Conservation (phyloP, 2,113 vertebrate genomes). For the Protobothrops flavoviridis region DNA sequence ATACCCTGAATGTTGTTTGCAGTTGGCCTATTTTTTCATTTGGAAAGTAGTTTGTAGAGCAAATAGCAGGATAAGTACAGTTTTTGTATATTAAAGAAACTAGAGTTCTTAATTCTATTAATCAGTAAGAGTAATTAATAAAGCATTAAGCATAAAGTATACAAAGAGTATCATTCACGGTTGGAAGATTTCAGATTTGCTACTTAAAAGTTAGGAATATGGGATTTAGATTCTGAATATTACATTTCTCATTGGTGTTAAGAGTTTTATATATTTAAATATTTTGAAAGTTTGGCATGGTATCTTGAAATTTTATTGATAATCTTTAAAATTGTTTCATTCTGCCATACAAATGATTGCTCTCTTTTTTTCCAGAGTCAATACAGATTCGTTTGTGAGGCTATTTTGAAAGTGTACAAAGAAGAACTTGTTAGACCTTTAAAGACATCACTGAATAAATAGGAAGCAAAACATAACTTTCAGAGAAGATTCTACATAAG, state of each 20-base stretch:
- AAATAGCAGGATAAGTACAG: not conserved
- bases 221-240: not conserved
- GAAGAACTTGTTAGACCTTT: constrained; percentile 88
- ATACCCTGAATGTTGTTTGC: not conserved
- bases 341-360: constrained; percentile 32
- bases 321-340: not conserved
- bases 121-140: not conserved
- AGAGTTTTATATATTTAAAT: not conserved
- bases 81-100: not conserved
- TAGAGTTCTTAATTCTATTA: not conserved
- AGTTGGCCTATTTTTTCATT: not conserved
- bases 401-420: constrained; percentile 96
- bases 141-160: not conserved
- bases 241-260: not conserved
- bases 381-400: constrained; percentile 98
- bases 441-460: constrained; percentile 78
- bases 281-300: not conserved
- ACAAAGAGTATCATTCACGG: not conserved
- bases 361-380: constrained; percentile 80
- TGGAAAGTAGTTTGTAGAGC: not conserved
- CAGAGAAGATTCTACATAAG: constrained; percentile 54
- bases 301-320: not conserved
- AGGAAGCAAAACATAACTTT: constrained; percentile 62
- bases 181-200: not conserved
- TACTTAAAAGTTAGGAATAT: not conserved